Conservation (phyloP, 1,140 invertebrate species). For the Drosophila persimilis region DNA sequence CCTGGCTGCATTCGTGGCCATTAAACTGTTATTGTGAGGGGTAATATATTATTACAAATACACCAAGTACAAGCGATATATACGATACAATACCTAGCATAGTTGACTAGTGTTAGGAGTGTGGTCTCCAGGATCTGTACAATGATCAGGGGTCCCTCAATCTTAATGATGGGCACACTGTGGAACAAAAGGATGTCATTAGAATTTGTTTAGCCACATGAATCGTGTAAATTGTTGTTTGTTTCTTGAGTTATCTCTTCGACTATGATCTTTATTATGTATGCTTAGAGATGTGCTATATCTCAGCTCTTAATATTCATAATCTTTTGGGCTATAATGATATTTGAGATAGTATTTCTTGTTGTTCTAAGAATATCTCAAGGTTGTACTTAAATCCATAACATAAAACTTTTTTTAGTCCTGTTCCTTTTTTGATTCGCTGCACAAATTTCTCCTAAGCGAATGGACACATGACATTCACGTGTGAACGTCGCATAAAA, state of each 20-base stretch:
- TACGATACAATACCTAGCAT: conserved; percentile 90
- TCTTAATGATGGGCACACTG: conserved; percentile 94
- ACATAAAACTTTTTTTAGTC: no score
- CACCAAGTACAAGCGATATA: background rate
- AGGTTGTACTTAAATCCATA: background rate
- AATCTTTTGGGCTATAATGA: background rate
- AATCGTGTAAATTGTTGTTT: background rate
- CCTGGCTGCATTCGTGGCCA: conserved; percentile 98
- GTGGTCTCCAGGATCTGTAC: conserved; percentile 98
- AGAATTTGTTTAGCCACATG: background rate
- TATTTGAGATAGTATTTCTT: no score
- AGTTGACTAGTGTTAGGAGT: conserved; percentile 97
- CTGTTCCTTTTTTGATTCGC: no score
- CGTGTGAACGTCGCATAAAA: no score
- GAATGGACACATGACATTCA: no score
- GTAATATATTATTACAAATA: conserved; percentile 18
- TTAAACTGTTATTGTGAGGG: conserved; percentile 88
- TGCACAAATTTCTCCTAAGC: no score
- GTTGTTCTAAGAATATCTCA: background rate
- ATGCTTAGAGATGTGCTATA: no score
- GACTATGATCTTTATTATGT: background rate
- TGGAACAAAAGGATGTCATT: conserved; percentile 46
- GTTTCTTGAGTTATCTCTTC: conserved; percentile 1
- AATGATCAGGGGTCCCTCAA: conserved; percentile 98
- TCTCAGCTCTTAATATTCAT: no score